Evolutionary conservation across 2,888 invertebrate species (phyloP).

Genomic region (Tenthredo scrophulariae): DNA sequence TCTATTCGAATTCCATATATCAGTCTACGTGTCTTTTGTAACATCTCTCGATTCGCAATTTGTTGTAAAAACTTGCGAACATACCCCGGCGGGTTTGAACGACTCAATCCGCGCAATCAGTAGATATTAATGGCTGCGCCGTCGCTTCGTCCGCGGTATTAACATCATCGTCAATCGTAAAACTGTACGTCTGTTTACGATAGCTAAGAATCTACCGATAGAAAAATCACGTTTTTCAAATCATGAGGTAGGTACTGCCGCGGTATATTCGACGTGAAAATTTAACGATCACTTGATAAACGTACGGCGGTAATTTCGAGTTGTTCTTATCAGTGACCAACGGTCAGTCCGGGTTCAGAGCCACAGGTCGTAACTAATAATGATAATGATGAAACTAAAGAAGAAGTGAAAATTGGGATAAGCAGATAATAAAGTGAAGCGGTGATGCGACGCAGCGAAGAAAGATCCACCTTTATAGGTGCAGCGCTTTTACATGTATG

Average conservation of each 20-base stretch:
- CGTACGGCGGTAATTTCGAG: neutral
- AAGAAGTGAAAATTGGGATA: neutral
- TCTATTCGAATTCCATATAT: too few species aligned
- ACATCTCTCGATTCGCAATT: neutral
- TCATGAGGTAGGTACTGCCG: neutral
- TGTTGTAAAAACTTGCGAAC: neutral
- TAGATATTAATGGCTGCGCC: neutral
- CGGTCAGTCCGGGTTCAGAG: neutral
- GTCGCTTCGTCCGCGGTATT: neutral
- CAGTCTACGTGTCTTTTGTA: too few species aligned
- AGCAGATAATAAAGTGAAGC: neutral
- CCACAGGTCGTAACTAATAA: neutral
- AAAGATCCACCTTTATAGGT: too few species aligned
- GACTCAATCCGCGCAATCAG: constrained; percentile 2
- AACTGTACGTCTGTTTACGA: neutral
- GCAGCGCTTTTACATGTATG: too few species aligned
- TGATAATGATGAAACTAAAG: neutral
- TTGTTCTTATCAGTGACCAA: neutral
- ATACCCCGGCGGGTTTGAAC: neutral
- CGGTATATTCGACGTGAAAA: neutral
- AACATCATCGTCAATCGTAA: neutral
- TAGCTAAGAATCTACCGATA: neutral
- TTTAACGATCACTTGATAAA: neutral
- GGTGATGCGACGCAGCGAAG: too few species aligned
- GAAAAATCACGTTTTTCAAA: neutral